Evolutionary conservation across 1,140 invertebrate species (phyloP).

Genomic region (Daktulosphaira vitifoliae): DNA sequence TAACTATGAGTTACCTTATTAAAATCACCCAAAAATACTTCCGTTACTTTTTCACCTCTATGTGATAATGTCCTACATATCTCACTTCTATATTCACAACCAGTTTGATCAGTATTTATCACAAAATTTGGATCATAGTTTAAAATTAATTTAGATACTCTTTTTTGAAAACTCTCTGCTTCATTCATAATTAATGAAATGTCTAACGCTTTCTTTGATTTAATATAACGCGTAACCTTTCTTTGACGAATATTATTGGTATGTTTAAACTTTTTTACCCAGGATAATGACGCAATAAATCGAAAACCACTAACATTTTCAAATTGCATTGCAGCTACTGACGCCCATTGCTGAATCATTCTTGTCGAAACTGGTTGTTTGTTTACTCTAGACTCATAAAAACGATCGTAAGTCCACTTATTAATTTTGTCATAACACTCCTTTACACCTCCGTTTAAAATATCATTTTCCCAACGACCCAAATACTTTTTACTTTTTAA

Average conservation of each 20-base stretch:
- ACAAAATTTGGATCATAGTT: slow-evolving; percentile 23
- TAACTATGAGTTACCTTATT: slow-evolving; percentile 38
- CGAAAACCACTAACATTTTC: background rate
- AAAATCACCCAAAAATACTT: slow-evolving; percentile 31
- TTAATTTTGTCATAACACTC: background rate
- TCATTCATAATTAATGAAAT: slow-evolving; percentile 5
- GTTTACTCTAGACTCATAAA: background rate
- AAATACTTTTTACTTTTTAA: background rate
- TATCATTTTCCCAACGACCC: too few relatives aligned
- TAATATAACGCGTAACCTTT: background rate
- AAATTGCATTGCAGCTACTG: background rate
- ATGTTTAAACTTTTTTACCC: background rate
- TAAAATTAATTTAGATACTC: slow-evolving; percentile 2
- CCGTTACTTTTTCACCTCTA: slow-evolving; percentile 9
- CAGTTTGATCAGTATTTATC: slow-evolving; percentile 36
- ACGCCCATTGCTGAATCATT: background rate
- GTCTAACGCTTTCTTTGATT: slow-evolving; percentile 15
- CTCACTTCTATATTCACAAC: slow-evolving; percentile 29
- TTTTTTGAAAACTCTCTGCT: too few relatives aligned
- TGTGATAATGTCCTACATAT: slow-evolving; percentile 22
- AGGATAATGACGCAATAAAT: background rate
- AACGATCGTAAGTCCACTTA: background rate
- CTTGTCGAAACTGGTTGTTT: background rate
- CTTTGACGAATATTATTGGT: background rate
- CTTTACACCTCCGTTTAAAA: background rate